Base-by-base conservation (phyloP, 2,113 vertebrate species). In the Pluvianellus socialis region DNA sequence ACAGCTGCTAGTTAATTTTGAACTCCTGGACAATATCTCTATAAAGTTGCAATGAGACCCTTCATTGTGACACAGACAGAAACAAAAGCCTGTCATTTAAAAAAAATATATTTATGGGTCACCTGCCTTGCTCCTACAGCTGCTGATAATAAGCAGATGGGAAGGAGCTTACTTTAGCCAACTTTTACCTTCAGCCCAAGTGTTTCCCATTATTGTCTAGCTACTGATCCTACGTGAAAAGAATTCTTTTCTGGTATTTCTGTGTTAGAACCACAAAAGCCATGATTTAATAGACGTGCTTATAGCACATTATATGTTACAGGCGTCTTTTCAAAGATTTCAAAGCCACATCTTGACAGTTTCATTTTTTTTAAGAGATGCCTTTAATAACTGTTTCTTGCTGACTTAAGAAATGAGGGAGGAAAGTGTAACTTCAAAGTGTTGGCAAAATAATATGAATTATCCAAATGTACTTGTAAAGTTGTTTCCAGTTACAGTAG, bases 71-170 rank as follows among this genome's bases (percentile, higher is more conserved):
- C 50, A 47, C 32, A 83, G 53, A 65, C 70, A 50, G 49, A 91
- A 89, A 96, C 87, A 94, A 94, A 97, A 88, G 33, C 30, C 33
- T 88, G 84, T 76, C 86, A 87, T 75, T 84, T 81, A 5, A 90
- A 82, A 76, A 40, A 18, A 56, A 33, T 22, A 15, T 38, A 83
- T 67, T 88, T 90, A 90, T 88, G 92, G 52, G 67, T 97, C 97
- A 98, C 95, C 96, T 98, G 92, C 65, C 94, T 96, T 88, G 53
- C 20, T 94, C 62, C 50, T 66, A 9, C 50, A 83, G 86, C 71
- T 93, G 66, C 87, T 97, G 93, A 97, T 96, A 97, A 96, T 89
- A 93, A 98, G 94, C 97, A 97, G 96, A 98, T 94, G 95, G 96
- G 92, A 94, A 96, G 52, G 47, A 45, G 9, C n/a, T 87, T 94